Base-by-base conservation (phyloP, 1,140 invertebrate species). In the Achroia grisella region DNA sequence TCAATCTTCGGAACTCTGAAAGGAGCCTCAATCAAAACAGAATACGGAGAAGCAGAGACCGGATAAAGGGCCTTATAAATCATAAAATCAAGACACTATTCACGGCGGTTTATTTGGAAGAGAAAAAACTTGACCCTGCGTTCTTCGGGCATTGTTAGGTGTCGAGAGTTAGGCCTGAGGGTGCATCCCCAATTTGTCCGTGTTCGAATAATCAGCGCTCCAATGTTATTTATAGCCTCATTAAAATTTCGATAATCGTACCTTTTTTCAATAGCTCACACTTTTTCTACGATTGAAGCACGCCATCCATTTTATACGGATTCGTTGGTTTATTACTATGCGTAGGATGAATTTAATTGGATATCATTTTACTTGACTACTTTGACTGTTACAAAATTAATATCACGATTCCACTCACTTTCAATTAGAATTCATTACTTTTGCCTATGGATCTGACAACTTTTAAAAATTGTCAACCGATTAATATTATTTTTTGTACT, bases 1-100 rank as follows among this genome's bases (percentile, higher is more conserved):
- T 82, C 76, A 81, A 84, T 84, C 80, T 84, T 80, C 51, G 54
- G 54, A 52, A 48, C 60, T 62, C 55, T 80, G 65, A 79, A 84
- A 80, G 76, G 72, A 80, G 70, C 69, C 71, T 76, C 78, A 80
- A 82, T 82, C 76, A 80, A 84, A 84, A 84, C 71, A 82, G 74
- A 83, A 75, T 71, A 73, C 65, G 65, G 55, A 70, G 75, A 70
- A 78, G 70, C 62, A 68, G 73, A 52, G 64, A 64, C 58, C 58
- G 65, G 63, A 80, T 79, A 78, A 79, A 84, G 69, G 71, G 61
- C 59, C 57, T 62, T 79, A 84, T 84, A 84, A 84, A 80, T 84
- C 77, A 84, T 80, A 84, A 80, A 84, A 82, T 82, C 74, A 84
- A 66, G 74, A 58, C 48, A 59, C 70, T 60, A 81, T 84, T 81